phyloP scores from a whole-genome alignment of 2,888 invertebrate species.

The Megamerina dolium region DNA sequence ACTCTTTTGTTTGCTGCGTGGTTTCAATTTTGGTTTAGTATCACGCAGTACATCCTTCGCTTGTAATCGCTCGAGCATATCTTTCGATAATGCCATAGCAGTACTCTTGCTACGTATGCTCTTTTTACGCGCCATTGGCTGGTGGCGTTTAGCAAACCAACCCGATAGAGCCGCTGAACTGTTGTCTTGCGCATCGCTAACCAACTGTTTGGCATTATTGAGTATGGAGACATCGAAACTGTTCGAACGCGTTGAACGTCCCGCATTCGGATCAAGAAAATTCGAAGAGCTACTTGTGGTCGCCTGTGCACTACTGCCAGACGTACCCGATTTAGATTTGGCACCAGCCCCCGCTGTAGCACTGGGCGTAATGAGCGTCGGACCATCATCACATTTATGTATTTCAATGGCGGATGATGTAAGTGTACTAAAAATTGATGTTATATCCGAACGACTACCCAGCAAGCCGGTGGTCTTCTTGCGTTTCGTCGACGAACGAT shows the following conservation, averaged over 20 bases:
- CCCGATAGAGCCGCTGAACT: slow-evolving; percentile 57
- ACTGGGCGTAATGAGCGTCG: slow-evolving; percentile 14
- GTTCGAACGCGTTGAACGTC: slow-evolving; percentile 66
- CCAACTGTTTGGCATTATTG: slow-evolving; percentile 50
- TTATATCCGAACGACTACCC: slow-evolving; percentile 75
- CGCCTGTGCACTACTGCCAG: slow-evolving; percentile 22
- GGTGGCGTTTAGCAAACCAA: slow-evolving; percentile 74
- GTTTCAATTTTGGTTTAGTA: slow-evolving; percentile 45
- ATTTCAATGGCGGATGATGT: slow-evolving; percentile 78
- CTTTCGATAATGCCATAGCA: slow-evolving; percentile 53
- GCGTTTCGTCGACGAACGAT: slow-evolving; percentile 36
- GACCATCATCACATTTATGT: slow-evolving; percentile 58
- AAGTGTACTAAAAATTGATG: slow-evolving; percentile 63
- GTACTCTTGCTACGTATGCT: slow-evolving; percentile 53
- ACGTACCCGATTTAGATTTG: slow-evolving; percentile 23
- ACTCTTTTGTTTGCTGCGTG: slow-evolving; percentile 43
- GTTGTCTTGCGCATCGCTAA: slow-evolving; percentile 47
- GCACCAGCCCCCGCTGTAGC: slow-evolving; percentile 14
- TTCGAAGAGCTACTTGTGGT: slow-evolving; percentile 28
- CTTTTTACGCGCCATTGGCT: slow-evolving; percentile 64
- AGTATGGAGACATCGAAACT: slow-evolving; percentile 78
- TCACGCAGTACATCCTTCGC: slow-evolving; percentile 50
- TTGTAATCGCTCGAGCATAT: slow-evolving; percentile 55
- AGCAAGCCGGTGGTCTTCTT: slow-evolving; percentile 57
- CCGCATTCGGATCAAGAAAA: slow-evolving; percentile 45